A percentile compares a stretch with the other conserved stretches of the same genome.
Conservation (phyloP, 2,888 invertebrate species). For the Dicranocentrus wangi region DNA sequence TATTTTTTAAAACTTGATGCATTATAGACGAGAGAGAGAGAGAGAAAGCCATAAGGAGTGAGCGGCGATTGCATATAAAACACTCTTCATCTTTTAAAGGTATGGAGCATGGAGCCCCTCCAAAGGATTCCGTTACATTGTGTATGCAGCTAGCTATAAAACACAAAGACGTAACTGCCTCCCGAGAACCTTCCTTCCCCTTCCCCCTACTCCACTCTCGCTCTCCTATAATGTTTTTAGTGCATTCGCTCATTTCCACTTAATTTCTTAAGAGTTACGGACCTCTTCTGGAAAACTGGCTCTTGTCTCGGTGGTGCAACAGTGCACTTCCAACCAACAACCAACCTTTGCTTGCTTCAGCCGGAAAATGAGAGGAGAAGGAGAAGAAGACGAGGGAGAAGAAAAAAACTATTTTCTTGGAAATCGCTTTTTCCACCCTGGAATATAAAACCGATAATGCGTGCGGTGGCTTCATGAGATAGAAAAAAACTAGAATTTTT, state of each 20-base stretch:
- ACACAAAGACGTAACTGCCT: no score
- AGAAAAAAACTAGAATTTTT: constrained; percentile 32
- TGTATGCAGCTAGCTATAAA: no score
- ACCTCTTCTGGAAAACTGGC: no score
- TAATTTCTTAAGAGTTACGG: constrained; percentile 62
- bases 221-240: constrained; percentile 1
- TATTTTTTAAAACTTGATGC: constrained; percentile 64
- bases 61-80: constrained; percentile 62
- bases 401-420: constrained; percentile 57
- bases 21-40: constrained; percentile 44
- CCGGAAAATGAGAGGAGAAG: no score
- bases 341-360: no score
- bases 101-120: no score
- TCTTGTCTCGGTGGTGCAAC: constrained; percentile 14
- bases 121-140: no score
- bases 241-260: constrained; percentile 62
- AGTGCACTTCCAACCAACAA: constrained; percentile 6
- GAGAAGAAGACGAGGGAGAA: no score
- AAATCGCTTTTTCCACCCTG: constrained; percentile 9
- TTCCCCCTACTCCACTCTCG: constrained; percentile 11
- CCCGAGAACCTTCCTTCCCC: no score
- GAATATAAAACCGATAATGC: not conserved
- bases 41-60: constrained; percentile 9
- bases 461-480: not conserved
- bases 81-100: constrained; percentile 32